A percentile compares a stretch with the other conserved stretches of the same genome.
These are phyloP conservation scores for Peromyscus attwateri DNA, from an alignment of 2,797 vertebrate genomes.

Conservation along the genomic window DNA sequence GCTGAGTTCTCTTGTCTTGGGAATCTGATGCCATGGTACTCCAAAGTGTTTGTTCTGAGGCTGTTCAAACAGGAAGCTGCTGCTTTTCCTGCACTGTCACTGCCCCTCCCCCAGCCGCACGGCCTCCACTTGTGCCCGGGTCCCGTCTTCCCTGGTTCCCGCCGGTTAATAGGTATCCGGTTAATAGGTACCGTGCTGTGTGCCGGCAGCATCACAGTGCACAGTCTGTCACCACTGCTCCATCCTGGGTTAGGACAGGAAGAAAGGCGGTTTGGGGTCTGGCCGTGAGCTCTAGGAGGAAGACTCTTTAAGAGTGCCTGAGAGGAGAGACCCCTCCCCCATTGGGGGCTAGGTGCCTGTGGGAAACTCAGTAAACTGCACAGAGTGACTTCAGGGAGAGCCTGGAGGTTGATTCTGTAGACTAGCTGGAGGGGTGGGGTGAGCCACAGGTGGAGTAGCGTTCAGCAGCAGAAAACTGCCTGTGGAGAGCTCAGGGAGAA, in stretches of 20 bases:
- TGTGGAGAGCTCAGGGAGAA: background rate
- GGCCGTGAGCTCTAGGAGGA: background rate
- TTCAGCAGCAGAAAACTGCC: background rate
- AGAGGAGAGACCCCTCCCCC: background rate
- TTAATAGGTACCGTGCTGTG: background rate
- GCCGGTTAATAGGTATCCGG: background rate
- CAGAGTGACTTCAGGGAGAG: background rate
- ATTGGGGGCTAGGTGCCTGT: background rate
- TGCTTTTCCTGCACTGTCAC: background rate
- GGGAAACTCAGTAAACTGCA: background rate
- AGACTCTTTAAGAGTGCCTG: background rate
- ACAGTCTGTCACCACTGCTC: background rate
- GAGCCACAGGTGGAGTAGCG: background rate
- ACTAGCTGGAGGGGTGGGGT: background rate
- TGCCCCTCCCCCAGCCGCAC: background rate
- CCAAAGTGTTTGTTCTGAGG: background rate
- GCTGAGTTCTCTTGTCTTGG: background rate
- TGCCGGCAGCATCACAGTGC: rapidly evolving
- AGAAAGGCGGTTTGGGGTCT: background rate
- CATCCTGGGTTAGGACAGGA: background rate
- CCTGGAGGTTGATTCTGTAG: background rate
- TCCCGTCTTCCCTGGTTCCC: background rate
- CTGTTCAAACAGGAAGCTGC: background rate
- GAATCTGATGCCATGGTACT: background rate
- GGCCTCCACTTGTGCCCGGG: background rate